phyloP scores from a whole-genome alignment of 2,888 invertebrate species.

The Gortyna flavago region DNA sequence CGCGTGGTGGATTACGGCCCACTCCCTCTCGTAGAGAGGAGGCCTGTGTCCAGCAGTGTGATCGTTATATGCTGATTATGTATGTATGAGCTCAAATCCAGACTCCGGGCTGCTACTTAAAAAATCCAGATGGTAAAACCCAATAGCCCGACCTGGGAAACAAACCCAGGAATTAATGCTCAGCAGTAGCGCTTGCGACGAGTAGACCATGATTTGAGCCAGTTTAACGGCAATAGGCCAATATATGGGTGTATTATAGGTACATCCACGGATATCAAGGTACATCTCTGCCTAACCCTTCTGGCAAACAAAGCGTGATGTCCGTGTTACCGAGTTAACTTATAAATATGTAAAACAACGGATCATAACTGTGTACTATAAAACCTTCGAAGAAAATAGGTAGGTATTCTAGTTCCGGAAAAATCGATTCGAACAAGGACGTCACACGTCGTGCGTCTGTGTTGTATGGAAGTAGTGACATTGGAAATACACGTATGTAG shows the following conservation, averaged over 20 bases:
- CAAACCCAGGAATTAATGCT: no score
- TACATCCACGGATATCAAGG: no score
- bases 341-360: neutral
- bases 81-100: no score
- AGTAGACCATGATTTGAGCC: no score
- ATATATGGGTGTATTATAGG: neutral
- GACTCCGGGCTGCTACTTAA: no score
- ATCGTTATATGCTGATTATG: neutral
- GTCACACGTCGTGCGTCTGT: conserved; percentile 7
- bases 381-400: conserved; percentile 8
- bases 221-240: no score
- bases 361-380: neutral
- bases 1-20: neutral
- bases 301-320: neutral
- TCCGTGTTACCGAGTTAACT: no score
- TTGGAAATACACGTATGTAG: conserved; percentile 14
- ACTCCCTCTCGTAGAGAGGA: neutral
- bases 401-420: conserved; percentile 19
- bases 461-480: neutral
- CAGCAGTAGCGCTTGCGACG: no score
- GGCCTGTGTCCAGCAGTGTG: no score
- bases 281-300: neutral
- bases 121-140: no score
- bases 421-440: conserved; percentile 45
- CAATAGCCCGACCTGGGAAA: no score